A percentile compares a stretch with the other conserved stretches of the same genome.
phyloP scores from a whole-genome alignment of 2,888 invertebrate species.

The Dasysyrphus tricinctus region DNA sequence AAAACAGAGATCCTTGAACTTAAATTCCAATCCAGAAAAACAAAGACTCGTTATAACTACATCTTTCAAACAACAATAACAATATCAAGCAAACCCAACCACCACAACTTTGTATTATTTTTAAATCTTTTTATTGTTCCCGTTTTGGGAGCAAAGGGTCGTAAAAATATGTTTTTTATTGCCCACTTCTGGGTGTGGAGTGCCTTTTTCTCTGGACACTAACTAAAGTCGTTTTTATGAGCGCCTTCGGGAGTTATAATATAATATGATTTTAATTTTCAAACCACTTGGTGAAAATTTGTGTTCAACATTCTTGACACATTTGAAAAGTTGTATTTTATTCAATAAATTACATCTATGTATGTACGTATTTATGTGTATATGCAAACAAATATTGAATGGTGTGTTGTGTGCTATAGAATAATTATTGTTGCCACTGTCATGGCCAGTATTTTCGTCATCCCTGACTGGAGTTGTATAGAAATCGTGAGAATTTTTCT shows the following conservation, averaged over 20 bases:
- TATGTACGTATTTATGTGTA: neutral
- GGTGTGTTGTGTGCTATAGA: neutral
- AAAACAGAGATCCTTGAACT: conserved; percentile 32
- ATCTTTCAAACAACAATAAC: conserved; percentile 10
- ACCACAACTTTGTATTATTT: conserved; percentile 4
- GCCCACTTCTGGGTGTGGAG: conserved; percentile 39
- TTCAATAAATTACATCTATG: conserved; percentile 6
- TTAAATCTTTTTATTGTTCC: conserved; percentile 39
- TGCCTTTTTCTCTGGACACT: conserved; percentile 42
- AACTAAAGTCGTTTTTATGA: conserved; percentile 42
- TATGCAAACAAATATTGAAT: neutral
- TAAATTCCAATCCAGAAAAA: conserved; percentile 10
- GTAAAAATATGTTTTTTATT: conserved; percentile 61
- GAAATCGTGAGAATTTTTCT: conserved; percentile 58
- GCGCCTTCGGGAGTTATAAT: neutral
- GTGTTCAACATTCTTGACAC: neutral
- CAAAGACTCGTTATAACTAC: conserved; percentile 15
- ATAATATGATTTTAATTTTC: conserved; percentile 18
- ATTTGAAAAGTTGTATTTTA: neutral
- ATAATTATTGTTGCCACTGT: conserved; percentile 45
- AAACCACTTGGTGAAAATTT: conserved; percentile 10
- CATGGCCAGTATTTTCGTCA: conserved; percentile 61
- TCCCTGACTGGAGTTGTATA: conserved; percentile 62
- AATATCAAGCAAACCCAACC: neutral
- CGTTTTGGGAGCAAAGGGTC: conserved; percentile 51